Evolutionary conservation across 2,888 invertebrate species (phyloP), one percentile per base, ranked within the genome.

Genomic region (Pristionchus entomophagus): DNA sequence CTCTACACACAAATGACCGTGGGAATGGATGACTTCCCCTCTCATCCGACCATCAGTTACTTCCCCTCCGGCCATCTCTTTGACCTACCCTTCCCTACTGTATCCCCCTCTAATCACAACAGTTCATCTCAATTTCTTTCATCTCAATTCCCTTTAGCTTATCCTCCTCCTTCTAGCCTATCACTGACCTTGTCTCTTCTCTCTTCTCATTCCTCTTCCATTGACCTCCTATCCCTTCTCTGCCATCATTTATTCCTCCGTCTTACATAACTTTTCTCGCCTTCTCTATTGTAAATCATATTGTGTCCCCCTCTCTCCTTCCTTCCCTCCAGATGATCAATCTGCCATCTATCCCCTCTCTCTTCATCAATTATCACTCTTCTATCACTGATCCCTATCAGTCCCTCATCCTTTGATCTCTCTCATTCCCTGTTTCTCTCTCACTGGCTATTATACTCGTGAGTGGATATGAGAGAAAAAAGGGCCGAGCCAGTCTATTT

Each of bases 1-100:
- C 73, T 73, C 45, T n/a, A 22, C 73, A 73, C 73, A 73, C 73
- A 73, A 73, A 73, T 73, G 73, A 73, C 45, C 73, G 73, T 73
- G 73, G 73, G 73, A 73, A 73, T 73, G 73, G 73, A 73, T 73
- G 73, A 73, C 73, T 73, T 41, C 41, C 73, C 8, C 45, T 69
- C 69, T 41, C 73, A 17, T 45, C 73, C n/a, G 4, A 38, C 19
- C 12, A 32, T 12, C 10, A 65, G 38, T 73, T 73, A 73, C 73
- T 32, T 41, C 3, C 73, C 73, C 41, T 26, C 3, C 22, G 56
- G 22, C 22, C 8, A 6, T 10, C 22, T 38, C 38, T 5, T 35
- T 4, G 69, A 69, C 69, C 69, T 69, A 2, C 8, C 45, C 41
- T 26, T 10, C 38, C n/a, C 6, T 35, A n/a, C 6, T 26, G 38